phyloP scores from a whole-genome alignment of 1,140 invertebrate species.

The Rhizoglyphus robini region DNA sequence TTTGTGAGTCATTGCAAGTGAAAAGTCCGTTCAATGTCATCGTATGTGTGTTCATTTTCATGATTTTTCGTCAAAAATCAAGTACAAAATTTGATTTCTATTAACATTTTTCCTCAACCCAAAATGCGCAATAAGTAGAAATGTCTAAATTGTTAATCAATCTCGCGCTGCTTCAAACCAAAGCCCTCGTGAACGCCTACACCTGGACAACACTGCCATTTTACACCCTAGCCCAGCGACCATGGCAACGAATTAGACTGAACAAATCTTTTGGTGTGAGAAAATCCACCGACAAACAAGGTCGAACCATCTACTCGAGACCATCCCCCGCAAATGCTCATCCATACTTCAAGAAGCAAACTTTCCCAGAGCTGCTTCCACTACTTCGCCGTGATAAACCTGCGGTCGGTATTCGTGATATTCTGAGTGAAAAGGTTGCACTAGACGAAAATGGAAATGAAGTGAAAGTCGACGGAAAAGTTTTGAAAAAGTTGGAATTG shows the following conservation, averaged over 20 bases:
- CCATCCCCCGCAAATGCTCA: slow-evolving; percentile 43
- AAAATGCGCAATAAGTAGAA: too few relatives aligned
- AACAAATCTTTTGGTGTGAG: background rate
- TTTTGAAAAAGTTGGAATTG: slow-evolving; percentile 4
- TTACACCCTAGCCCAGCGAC: background rate
- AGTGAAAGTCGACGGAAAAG: slow-evolving; percentile 15
- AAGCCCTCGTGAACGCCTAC: background rate
- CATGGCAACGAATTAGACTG: background rate
- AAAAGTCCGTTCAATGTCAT: too few relatives aligned
- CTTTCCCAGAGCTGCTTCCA: slow-evolving; percentile 52
- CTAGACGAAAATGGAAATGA: slow-evolving; percentile 37
- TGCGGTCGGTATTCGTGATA: slow-evolving; percentile 42
- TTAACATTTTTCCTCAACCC: too few relatives aligned
- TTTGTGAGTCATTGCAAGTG: too few relatives aligned
- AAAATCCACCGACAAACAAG: background rate
- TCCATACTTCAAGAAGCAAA: slow-evolving; percentile 70
- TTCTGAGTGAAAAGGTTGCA: background rate
- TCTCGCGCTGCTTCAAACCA: background rate
- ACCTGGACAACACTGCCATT: background rate
- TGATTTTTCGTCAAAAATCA: too few relatives aligned
- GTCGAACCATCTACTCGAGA: background rate
- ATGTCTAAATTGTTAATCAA: slow-evolving; percentile 15
- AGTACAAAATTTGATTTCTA: too few relatives aligned
- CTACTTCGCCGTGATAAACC: slow-evolving; percentile 46
- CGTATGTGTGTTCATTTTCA: too few relatives aligned